These are phyloP conservation scores for Drosophila parthenogenetica DNA, from an alignment of 2,888 invertebrate species.

Conservation along the genomic window DNA sequence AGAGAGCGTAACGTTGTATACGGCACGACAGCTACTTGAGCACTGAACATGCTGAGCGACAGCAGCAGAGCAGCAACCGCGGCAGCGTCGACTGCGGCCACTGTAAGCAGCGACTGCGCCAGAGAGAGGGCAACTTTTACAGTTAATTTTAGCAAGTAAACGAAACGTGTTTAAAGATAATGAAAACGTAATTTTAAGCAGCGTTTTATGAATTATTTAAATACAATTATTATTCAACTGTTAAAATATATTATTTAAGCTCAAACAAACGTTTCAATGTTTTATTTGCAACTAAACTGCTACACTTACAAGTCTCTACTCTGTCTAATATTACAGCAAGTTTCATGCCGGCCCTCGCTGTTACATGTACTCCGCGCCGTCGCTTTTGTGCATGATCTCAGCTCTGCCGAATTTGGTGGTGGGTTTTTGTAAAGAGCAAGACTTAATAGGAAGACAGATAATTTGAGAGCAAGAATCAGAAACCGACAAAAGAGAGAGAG, in stretches of 20 bases:
- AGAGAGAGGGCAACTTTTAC: constrained; percentile 16
- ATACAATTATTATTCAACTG: background rate
- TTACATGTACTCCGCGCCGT: constrained; percentile 5
- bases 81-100: constrained; percentile 2
- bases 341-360: constrained; percentile 14
- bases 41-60: constrained; percentile 40
- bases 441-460: background rate
- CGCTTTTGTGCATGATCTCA: constrained; percentile 13
- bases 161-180: background rate
- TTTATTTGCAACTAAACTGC: too few relatives aligned
- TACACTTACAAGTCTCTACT: background rate
- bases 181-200: too few relatives aligned
- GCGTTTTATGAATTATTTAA: background rate
- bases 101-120: constrained; percentile 11
- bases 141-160: constrained; percentile 3
- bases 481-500: background rate
- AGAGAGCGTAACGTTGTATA: constrained; percentile 38
- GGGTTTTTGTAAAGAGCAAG: constrained; percentile 31
- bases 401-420: constrained; percentile 42
- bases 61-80: constrained; percentile 4
- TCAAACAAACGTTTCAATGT: background rate
- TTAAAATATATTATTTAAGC: background rate
- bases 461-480: constrained; percentile 1
- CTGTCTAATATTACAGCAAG: background rate
- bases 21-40: constrained; percentile 42